Evolutionary conservation across 2,797 vertebrate species (phyloP), one percentile per base, ranked within the genome.

Genomic region (Melanotaenia nigrans): DNA sequence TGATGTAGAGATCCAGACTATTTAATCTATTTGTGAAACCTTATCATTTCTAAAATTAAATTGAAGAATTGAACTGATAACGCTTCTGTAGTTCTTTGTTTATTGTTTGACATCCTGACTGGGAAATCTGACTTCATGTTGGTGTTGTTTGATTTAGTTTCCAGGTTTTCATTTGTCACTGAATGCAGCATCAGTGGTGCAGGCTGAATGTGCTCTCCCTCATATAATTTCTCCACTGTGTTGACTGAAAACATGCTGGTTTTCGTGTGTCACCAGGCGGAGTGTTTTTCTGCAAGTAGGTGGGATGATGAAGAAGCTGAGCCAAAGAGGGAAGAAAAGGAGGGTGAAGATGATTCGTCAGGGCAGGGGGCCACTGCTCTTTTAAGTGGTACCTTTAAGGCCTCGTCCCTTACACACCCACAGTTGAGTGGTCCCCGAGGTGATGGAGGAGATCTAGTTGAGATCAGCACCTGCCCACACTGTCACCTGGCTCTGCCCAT

Each of bases 401-500:
- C 65, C 0, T 20, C 11, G 2, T 55, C 54, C 24, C 18, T 51
- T 33, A 68, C 78, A 16, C 0, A 20, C 11, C 1, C 25, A 25
- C 0, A 11, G n/a, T 13, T 25, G 16, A 5, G 1, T 5, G 47
- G 5, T 8, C 10, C 12, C 18, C 9, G 9, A 60, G 14, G 1
- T 4, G 5, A 25, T 1, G 38, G 4, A 36, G 53, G 20, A 10
- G 81, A 89, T 73, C 64, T 56, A 3, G 1, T 89, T 54, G 60
- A 80, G 78, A 92, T 93, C 75, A 77, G 61, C 47, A 79, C 78
- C 71, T 95, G 94, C 76, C 89, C 89, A 3, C 40, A 89, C 71
- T 95, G 94, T 77, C 90, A 93, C 14, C 88, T 95, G 84, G 83
- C 91, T 10, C 88, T 95, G 65, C 93, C 94, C 3, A 0, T 88